Percentiles rank a stretch among this genome's conserved stretches.
Conservation (phyloP, 2,888 invertebrate species). For the Oscheius sp. region DNA sequence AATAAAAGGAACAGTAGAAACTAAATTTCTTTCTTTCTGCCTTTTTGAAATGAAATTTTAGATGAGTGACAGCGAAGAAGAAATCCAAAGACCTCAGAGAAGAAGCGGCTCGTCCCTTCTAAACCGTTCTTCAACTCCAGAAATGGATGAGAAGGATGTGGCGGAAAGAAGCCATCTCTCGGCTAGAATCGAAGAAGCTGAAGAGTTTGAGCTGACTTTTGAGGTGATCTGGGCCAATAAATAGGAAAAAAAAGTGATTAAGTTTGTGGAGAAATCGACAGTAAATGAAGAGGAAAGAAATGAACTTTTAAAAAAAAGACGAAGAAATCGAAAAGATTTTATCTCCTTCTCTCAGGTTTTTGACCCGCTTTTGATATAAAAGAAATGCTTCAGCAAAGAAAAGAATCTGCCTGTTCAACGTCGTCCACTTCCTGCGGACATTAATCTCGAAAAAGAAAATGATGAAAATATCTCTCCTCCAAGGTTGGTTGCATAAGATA, state of each 20-base stretch:
- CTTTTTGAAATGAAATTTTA: neutral
- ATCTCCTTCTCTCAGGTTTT: too few species aligned
- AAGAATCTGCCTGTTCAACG: too few species aligned
- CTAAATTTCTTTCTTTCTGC: too few species aligned
- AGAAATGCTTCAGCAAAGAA: too few species aligned
- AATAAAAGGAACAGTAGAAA: too few species aligned
- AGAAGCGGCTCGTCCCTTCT: neutral
- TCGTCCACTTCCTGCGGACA: too few species aligned
- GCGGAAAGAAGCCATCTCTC: slow-evolving; percentile 18
- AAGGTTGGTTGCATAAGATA: too few species aligned
- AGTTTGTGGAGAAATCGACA: slow-evolving; percentile 12
- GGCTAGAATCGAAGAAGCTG: slow-evolving; percentile 17
- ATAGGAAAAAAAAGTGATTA: neutral
- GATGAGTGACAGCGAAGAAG: slow-evolving; percentile 7
- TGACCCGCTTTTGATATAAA: too few species aligned
- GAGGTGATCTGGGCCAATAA: slow-evolving; percentile 1
- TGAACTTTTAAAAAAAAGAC: neutral
- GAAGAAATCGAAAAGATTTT: neutral
- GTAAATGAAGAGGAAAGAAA: neutral
- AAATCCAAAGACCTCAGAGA: neutral
- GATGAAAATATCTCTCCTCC: neutral
- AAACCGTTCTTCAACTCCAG: neutral
- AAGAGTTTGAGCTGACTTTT: slow-evolving; percentile 26
- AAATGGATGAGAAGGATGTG: neutral
- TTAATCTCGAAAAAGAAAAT: neutral